Evolutionary conservation across 2,888 invertebrate species (phyloP).

Genomic region (Drosophila diplacantha): DNA sequence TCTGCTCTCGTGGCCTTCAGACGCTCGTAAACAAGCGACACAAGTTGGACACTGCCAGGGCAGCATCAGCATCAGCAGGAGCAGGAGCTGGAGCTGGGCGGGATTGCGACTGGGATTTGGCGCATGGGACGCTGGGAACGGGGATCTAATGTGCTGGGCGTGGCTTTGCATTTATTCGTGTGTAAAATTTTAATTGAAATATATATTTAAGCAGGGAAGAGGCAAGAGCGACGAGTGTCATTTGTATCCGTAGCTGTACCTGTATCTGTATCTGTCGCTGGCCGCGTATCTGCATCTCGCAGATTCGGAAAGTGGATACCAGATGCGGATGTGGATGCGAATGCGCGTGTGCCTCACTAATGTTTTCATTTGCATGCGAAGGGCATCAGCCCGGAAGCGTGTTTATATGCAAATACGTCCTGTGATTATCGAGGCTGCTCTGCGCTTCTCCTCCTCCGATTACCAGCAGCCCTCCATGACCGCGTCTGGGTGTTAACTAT

Average conservation of each 20-base stretch:
- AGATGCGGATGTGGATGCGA: conserved; percentile 20
- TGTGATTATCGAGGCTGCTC: conserved; percentile 56
- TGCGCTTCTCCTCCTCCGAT: conserved; percentile 4
- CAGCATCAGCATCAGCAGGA: conserved; percentile 4
- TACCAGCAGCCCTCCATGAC: not conserved
- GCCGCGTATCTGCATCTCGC: conserved; percentile 33
- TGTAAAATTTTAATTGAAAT: conserved; percentile 72
- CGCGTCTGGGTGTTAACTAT: conserved; percentile 45
- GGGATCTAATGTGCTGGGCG: conserved; percentile 62
- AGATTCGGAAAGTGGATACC: conserved; percentile 19
- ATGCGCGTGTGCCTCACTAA: conserved; percentile 61
- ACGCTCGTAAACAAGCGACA: conserved; percentile 63
- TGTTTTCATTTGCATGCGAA: conserved; percentile 69
- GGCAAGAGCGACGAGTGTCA: conserved; percentile 48
- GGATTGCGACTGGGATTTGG: conserved; percentile 6
- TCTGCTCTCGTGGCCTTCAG: conserved; percentile 61
- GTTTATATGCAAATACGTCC: conserved; percentile 66
- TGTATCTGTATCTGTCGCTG: conserved; percentile 30
- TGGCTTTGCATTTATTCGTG: conserved; percentile 69
- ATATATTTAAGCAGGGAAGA: conserved; percentile 59
- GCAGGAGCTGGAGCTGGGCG: conserved; percentile 3
- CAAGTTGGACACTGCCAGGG: conserved; percentile 40
- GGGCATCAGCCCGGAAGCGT: conserved; percentile 54
- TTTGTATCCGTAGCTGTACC: conserved; percentile 40
- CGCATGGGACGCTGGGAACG: not conserved